These are phyloP conservation scores for Xestia c-nigrum DNA, from an alignment of 2,888 invertebrate genomes.

Conservation along the genomic window DNA sequence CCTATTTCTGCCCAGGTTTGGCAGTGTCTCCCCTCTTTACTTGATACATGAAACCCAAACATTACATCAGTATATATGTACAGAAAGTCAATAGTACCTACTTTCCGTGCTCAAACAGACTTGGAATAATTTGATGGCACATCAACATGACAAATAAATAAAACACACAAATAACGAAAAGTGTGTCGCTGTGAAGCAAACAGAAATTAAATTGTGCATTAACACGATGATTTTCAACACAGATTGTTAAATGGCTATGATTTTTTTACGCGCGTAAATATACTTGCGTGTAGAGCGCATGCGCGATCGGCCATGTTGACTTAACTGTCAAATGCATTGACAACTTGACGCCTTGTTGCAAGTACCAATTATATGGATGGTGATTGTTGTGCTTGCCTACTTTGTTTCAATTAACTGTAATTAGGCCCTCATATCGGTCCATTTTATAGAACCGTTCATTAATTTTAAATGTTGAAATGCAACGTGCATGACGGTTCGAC, in stretches of 20 bases:
- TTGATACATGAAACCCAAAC: neutral
- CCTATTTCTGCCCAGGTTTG: neutral
- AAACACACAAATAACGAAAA: slow-evolving; percentile 24
- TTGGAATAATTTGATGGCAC: slow-evolving; percentile 13
- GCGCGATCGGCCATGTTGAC: slow-evolving; percentile 73
- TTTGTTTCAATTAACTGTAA: slow-evolving; percentile 51
- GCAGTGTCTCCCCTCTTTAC: neutral
- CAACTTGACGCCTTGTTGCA: slow-evolving; percentile 67
- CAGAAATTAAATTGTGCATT: slow-evolving; percentile 47
- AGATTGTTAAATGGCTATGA: slow-evolving; percentile 33
- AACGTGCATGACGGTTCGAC: slow-evolving; percentile 12
- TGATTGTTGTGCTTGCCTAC: slow-evolving; percentile 22
- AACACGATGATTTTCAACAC: slow-evolving; percentile 30
- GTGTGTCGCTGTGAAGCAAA: slow-evolving; percentile 15
- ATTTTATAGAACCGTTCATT: slow-evolving; percentile 19
- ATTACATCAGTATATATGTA: neutral
- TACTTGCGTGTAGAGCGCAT: slow-evolving; percentile 53
- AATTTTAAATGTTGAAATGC: slow-evolving; percentile 18
- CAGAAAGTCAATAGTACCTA: neutral
- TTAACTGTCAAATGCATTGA: slow-evolving; percentile 82
- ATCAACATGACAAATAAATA: slow-evolving; percentile 16
- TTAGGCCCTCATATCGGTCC: slow-evolving; percentile 7
- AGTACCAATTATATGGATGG: slow-evolving; percentile 34
- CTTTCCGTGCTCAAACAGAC: neutral
- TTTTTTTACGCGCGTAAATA: slow-evolving; percentile 57